Evolutionary conservation across 2,113 vertebrate species (phyloP).

Genomic region (Chiloscyllium plagiosum): DNA sequence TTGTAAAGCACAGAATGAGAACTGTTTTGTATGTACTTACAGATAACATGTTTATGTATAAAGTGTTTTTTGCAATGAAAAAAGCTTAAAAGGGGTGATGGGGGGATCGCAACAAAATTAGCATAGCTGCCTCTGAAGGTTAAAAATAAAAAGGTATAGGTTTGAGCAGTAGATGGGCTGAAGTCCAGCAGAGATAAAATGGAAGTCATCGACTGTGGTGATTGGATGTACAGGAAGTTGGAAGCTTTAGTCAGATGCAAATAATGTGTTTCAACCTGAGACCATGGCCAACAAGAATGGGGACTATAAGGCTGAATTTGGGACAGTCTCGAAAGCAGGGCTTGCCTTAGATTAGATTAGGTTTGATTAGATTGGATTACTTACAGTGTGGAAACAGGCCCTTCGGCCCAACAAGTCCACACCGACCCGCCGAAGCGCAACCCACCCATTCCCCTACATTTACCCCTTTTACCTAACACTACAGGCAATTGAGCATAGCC

Average conservation of each 20-base stretch:
- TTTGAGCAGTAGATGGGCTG: background rate
- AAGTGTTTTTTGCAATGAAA: too few species aligned
- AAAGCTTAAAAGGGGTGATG: too few species aligned
- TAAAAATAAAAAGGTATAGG: background rate
- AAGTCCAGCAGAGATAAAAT: background rate
- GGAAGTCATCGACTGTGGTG: background rate
- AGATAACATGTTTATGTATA: too few species aligned
- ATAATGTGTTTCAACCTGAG: background rate
- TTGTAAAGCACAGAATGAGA: too few species aligned
- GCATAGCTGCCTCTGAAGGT: background rate
- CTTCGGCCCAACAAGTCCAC: too few species aligned
- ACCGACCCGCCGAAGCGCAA: too few species aligned
- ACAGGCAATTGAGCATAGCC: too few species aligned
- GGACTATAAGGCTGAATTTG: background rate
- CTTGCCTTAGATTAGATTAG: background rate
- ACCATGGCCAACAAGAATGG: background rate
- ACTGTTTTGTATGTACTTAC: too few species aligned
- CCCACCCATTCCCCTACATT: too few species aligned
- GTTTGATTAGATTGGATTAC: too few species aligned
- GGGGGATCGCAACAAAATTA: background rate
- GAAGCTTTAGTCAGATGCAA: background rate
- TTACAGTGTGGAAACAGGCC: too few species aligned
- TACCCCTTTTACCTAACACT: too few species aligned
- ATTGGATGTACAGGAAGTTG: background rate
- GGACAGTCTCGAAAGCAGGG: background rate